Percentiles rank a stretch among this genome's conserved stretches.
Conservation (phyloP, 64 coral and sea anemone species). For the Montipora cactus region DNA sequence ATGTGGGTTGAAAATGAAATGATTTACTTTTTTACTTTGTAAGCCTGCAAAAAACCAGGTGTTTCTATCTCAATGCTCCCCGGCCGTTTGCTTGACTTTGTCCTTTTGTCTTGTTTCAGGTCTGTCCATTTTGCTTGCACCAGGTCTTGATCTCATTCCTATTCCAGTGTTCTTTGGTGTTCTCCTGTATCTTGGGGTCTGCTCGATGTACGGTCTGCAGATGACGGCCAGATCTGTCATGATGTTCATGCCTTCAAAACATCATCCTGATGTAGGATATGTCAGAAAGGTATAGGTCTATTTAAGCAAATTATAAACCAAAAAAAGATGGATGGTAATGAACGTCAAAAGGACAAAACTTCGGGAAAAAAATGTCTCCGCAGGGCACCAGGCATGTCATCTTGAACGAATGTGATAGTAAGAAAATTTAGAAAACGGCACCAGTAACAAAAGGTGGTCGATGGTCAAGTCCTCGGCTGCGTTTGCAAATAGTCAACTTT, state of each 20-base stretch:
- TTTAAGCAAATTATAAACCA: background rate
- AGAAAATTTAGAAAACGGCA: too few species aligned
- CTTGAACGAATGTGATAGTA: too few species aligned
- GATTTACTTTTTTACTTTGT: too few species aligned
- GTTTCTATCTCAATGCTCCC: too few species aligned
- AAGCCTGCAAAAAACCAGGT: too few species aligned
- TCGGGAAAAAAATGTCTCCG: too few species aligned
- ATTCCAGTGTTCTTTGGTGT: slow-evolving; percentile 82
- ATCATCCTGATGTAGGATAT: slow-evolving; percentile 84
- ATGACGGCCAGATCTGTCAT: slow-evolving; percentile 72
- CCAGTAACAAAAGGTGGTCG: too few species aligned
- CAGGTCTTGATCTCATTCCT: slow-evolving; percentile 64
- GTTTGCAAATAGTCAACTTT: too few species aligned
- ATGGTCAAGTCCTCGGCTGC: too few species aligned
- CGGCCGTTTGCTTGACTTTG: background rate
- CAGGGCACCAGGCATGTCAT: too few species aligned
- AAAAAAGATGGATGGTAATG: background rate
- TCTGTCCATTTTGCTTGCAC: slow-evolving; percentile 78
- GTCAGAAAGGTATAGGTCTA: slow-evolving; percentile 73
- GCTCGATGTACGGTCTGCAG: slow-evolving; percentile 71
- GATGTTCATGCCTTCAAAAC: slow-evolving; percentile 85
- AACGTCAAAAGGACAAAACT: background rate
- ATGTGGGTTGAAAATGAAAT: too few species aligned
- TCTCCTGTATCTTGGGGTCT: slow-evolving; percentile 71
- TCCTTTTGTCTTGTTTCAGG: slow-evolving; percentile 29